These are phyloP conservation scores for Podiceps cristatus DNA, from an alignment of 2,113 vertebrate genomes.

Conservation along the genomic window DNA sequence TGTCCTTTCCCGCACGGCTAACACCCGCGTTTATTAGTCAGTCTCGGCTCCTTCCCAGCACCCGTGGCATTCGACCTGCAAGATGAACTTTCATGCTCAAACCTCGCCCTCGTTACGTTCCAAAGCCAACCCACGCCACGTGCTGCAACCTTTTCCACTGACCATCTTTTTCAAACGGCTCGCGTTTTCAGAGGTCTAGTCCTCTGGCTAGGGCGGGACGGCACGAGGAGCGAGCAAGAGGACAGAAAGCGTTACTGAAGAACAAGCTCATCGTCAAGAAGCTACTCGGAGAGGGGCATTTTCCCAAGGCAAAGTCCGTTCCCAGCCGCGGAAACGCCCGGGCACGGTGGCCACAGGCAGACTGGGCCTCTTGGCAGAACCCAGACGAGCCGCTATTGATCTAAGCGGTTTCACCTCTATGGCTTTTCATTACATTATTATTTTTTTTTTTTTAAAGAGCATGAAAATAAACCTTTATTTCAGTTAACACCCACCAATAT, in stretches of 20 bases:
- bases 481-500: slow-evolving; percentile 76
- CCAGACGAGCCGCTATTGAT: not conserved
- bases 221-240: not conserved
- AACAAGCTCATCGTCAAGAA: not conserved
- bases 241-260: not conserved
- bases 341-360: not conserved
- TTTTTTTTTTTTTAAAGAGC: slow-evolving; percentile 75
- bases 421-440: slow-evolving; percentile 65
- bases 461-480: slow-evolving; percentile 87
- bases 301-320: not conserved
- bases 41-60: not conserved
- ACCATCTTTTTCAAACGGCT: not conserved
- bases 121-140: not conserved
- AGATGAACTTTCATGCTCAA: slow-evolving; percentile 25
- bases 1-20: not conserved
- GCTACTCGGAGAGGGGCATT: not conserved
- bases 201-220: not conserved
- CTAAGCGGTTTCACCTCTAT: not conserved
- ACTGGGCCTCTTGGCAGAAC: not conserved
- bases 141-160: not conserved
- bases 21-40: not conserved
- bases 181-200: not conserved
- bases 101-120: not conserved
- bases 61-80: fast-evolving
- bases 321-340: not conserved